These are phyloP conservation scores for Brachypteracias leptosomus DNA, from an alignment of 2,113 vertebrate species.

Conservation along the genomic window DNA sequence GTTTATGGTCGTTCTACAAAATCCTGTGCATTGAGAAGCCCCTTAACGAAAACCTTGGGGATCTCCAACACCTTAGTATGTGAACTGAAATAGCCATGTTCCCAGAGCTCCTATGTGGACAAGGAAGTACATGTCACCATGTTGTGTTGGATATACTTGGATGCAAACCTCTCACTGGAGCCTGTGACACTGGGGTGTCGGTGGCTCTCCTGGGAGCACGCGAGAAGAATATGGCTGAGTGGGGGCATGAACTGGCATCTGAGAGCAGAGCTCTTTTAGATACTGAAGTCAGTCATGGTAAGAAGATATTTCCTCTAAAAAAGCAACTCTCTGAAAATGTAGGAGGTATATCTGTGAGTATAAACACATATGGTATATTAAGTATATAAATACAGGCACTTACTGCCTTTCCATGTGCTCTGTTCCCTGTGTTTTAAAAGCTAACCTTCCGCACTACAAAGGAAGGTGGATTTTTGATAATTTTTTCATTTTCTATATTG, in stretches of 20 bases:
- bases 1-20: background rate
- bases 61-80: background rate
- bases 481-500: slow-evolving; percentile 14
- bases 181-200: background rate
- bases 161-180: background rate
- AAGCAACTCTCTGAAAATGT: background rate
- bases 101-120: background rate
- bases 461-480: slow-evolving; percentile 2
- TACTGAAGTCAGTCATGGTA: background rate
- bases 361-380: background rate
- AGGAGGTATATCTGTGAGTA: background rate
- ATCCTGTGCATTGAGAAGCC: no score
- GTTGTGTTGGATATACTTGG: background rate
- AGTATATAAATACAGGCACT: background rate
- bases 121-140: background rate
- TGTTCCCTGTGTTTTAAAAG: background rate
- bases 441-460: slow-evolving; percentile 4
- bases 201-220: background rate
- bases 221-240: background rate
- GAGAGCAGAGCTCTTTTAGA: background rate
- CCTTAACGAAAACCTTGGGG: background rate
- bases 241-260: background rate
- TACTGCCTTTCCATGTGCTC: background rate
- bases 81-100: background rate
- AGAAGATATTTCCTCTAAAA: background rate